A percentile compares a stretch with the other conserved stretches of the same genome.
Evolutionary conservation across 2,888 invertebrate species (phyloP).

Genomic region (Eristalis intricaria): DNA sequence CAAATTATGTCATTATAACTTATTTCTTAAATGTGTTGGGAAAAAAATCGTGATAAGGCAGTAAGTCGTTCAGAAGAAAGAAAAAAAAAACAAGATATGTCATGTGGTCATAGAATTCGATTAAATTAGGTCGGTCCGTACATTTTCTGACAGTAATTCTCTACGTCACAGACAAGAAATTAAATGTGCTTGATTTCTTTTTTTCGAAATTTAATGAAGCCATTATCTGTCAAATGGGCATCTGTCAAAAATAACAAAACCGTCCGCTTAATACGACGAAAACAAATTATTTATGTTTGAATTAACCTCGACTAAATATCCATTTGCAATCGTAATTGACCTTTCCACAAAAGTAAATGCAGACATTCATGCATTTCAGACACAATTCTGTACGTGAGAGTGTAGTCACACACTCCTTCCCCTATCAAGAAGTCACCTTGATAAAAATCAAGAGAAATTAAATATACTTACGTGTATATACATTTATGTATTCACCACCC

Average conservation of each 20-base stretch:
- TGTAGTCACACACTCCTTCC: slow-evolving; percentile 8
- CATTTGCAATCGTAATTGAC: slow-evolving; percentile 22
- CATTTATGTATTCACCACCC: neutral
- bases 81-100: too few relatives aligned
- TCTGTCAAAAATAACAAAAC: neutral
- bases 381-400: neutral
- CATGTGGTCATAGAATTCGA: too few relatives aligned
- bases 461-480: neutral
- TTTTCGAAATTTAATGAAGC: too few relatives aligned
- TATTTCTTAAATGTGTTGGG: neutral
- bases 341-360: slow-evolving; percentile 46
- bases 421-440: slow-evolving; percentile 43
- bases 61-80: too few relatives aligned
- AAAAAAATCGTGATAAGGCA: too few relatives aligned
- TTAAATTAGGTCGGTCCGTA: too few relatives aligned
- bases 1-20: slow-evolving; percentile 5
- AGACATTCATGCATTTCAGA: slow-evolving; percentile 2
- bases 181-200: too few relatives aligned
- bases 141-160: too few relatives aligned
- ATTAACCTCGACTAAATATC: neutral
- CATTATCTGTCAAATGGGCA: too few relatives aligned
- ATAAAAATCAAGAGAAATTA: slow-evolving; percentile 36
- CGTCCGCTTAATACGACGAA: neutral
- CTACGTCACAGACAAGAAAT: too few relatives aligned
- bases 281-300: neutral